Evolutionary conservation across 2,797 vertebrate genomes (phyloP).

Genomic region (Anolis apletophallus): DNA sequence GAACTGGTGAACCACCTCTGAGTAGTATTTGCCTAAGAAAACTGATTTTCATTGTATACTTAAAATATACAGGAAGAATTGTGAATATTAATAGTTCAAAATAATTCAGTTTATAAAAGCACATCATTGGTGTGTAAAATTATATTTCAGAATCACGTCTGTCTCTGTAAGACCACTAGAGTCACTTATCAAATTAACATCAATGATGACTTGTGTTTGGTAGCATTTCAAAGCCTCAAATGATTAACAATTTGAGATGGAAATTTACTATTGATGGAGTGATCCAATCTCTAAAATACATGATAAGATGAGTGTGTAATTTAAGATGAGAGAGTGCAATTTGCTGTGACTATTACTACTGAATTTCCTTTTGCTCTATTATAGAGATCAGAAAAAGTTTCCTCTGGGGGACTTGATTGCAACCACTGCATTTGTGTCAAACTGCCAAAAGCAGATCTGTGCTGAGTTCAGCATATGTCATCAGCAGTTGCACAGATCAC

Average conservation of each 20-base stretch:
- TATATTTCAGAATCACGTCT: constrained; percentile 54
- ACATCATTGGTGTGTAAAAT: constrained; percentile 41
- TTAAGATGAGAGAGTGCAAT: neutral
- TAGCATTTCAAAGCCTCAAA: constrained; percentile 57
- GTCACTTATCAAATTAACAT: constrained; percentile 34
- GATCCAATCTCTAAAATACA: neutral
- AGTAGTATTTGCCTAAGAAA: too few relatives aligned
- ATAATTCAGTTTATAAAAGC: constrained; percentile 41
- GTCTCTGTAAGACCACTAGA: constrained; percentile 54
- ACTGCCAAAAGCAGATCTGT: neutral
- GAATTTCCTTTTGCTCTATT: neutral
- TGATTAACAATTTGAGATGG: constrained; percentile 56
- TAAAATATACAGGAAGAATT: constrained; percentile 24
- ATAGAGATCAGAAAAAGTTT: neutral
- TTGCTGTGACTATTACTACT: neutral
- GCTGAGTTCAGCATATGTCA: constrained; percentile 25
- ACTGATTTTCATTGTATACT: constrained; percentile 25
- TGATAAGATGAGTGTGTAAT: neutral
- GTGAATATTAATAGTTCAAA: constrained; percentile 52
- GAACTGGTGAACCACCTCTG: too few relatives aligned
- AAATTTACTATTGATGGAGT: constrained; percentile 31
- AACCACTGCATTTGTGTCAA: constrained; percentile 1
- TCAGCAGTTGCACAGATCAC: neutral
- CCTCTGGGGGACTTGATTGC: neutral
- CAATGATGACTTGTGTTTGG: constrained; percentile 52